phyloP scores from a whole-genome alignment of 2,113 vertebrate species.

The Eptatretus burgeri region DNA sequence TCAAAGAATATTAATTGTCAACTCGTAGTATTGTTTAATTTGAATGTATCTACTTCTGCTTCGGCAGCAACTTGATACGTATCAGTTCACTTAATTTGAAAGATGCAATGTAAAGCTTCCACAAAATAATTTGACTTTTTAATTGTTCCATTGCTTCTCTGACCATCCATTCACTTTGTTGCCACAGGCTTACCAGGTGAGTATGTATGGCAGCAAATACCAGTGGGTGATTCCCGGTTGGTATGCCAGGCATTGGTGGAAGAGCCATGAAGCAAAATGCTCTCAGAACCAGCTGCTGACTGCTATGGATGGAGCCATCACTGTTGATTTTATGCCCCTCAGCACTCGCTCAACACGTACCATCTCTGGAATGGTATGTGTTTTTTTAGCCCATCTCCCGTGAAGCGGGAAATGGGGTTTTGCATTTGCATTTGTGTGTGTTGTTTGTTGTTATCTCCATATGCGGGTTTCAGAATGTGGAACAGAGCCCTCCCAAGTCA shows the following conservation, averaged over 20 bases:
- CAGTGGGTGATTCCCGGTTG: slow-evolving; percentile 98
- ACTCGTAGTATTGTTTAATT: not conserved
- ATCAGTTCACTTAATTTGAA: not conserved
- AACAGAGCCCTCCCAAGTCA: too few relatives aligned
- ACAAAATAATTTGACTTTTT: not conserved
- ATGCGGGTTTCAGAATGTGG: too few relatives aligned
- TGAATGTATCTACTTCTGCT: not conserved
- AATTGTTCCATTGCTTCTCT: not conserved
- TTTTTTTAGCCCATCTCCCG: too few relatives aligned
- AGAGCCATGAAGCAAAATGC: slow-evolving; percentile 56
- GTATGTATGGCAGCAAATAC: slow-evolving; percentile 91
- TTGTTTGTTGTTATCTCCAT: too few relatives aligned
- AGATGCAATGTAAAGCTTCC: not conserved
- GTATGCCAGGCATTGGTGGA: slow-evolving; percentile 94
- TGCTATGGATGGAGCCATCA: slow-evolving; percentile 93
- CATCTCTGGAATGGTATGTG: slow-evolving; percentile 56
- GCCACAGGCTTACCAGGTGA: slow-evolving; percentile 51
- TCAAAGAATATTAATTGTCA: not conserved
- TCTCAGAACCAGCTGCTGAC: slow-evolving; percentile 52
- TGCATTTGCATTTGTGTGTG: too few relatives aligned
- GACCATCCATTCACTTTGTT: not conserved
- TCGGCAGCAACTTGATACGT: not conserved
- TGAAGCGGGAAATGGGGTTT: too few relatives aligned
- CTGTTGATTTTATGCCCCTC: slow-evolving; percentile 89
- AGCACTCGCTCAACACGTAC: slow-evolving; percentile 61